phyloP scores from a whole-genome alignment of 2,888 invertebrate species.

The Steinernema carpocapsae region DNA sequence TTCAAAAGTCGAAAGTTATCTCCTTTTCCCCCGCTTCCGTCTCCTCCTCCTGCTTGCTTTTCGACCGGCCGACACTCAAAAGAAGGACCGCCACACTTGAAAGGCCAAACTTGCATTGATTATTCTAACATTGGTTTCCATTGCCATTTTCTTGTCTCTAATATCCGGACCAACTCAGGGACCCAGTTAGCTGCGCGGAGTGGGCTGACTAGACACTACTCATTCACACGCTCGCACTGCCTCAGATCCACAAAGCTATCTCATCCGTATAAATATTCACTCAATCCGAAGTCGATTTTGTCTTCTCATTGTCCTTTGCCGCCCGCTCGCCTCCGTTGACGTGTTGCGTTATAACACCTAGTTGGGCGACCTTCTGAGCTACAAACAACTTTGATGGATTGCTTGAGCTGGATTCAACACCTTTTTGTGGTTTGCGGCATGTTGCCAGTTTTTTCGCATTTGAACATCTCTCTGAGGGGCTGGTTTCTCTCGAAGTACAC shows the following conservation, averaged over 20 bases:
- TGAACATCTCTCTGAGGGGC: too few relatives aligned
- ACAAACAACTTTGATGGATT: too few relatives aligned
- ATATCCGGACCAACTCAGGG: constrained; percentile 14
- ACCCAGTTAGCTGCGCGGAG: not conserved
- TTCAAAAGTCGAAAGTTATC: constrained; percentile 11
- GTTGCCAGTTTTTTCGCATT: too few relatives aligned
- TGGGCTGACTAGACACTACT: not conserved
- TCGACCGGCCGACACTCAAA: not conserved
- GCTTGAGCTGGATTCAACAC: too few relatives aligned
- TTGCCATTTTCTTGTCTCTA: constrained; percentile 32
- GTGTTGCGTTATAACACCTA: too few relatives aligned
- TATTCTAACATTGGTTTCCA: constrained; percentile 32
- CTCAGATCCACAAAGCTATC: constrained; percentile 2
- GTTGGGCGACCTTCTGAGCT: too few relatives aligned
- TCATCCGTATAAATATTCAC: not conserved
- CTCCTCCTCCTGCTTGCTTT: too few relatives aligned
- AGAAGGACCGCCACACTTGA: constrained; percentile 27
- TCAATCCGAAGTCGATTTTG: constrained; percentile 19
- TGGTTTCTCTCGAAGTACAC: too few relatives aligned
- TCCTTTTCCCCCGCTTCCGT: not conserved
- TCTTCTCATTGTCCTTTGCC: constrained; percentile 2
- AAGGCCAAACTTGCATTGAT: constrained; percentile 33
- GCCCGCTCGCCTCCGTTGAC: not conserved
- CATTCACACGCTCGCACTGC: not conserved
- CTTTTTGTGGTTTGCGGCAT: too few relatives aligned